phyloP scores from a whole-genome alignment of 2,113 vertebrate genomes.

The Rana temporaria region DNA sequence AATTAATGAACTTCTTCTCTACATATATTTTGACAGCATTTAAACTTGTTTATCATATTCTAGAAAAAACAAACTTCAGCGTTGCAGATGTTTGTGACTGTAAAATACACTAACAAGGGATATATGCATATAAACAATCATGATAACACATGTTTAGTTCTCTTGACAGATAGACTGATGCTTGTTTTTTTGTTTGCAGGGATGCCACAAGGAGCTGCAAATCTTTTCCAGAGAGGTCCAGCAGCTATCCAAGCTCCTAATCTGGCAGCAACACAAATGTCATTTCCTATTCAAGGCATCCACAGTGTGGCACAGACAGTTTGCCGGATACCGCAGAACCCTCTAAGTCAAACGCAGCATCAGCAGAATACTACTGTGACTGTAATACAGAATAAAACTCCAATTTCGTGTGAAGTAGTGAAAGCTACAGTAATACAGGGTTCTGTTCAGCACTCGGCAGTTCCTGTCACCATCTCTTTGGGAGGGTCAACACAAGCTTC shows the following conservation, averaged over 20 bases:
- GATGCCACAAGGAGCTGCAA: constrained; percentile 81
- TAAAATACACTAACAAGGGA: too few species aligned
- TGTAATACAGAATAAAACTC: constrained; percentile 82
- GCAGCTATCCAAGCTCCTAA: constrained; percentile 77
- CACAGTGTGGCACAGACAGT: constrained; percentile 80
- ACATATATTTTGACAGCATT: too few species aligned
- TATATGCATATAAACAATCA: too few species aligned
- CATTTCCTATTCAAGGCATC: constrained; percentile 84
- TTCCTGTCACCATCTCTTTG: constrained; percentile 78
- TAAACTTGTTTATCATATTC: too few species aligned
- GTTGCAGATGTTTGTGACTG: too few species aligned
- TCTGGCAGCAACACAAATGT: constrained; percentile 83
- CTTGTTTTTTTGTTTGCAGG: constrained; percentile 71
- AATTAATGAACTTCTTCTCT: too few species aligned
- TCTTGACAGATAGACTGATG: background rate
- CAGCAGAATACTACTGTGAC: constrained; percentile 80
- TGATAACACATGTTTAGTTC: too few species aligned
- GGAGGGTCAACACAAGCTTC: constrained; percentile 74
- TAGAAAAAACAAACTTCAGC: too few species aligned
- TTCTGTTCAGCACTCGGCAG: constrained; percentile 76
- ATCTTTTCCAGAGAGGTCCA: constrained; percentile 82
- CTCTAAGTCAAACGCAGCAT: constrained; percentile 76
- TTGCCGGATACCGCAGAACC: constrained; percentile 78
- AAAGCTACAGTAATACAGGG: constrained; percentile 84
- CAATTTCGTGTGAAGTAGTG: constrained; percentile 81